phyloP scores from a whole-genome alignment of 2,797 vertebrate species.

The Trematomus bernacchii region DNA sequence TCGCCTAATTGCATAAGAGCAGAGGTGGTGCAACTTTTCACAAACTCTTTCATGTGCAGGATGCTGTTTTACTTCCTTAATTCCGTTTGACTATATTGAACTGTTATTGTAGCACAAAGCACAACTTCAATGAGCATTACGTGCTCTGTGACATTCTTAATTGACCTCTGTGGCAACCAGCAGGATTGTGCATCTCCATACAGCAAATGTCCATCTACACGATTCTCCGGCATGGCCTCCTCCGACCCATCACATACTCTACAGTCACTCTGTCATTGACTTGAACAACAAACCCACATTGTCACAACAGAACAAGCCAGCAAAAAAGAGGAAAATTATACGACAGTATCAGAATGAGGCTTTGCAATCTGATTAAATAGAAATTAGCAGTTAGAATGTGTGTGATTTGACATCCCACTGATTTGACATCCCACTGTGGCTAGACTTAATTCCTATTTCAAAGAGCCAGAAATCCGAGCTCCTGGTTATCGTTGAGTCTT shows the following conservation, averaged over 20 bases:
- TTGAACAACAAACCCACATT: background rate
- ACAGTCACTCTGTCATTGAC: background rate
- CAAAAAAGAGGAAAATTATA: background rate
- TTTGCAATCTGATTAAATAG: constrained; percentile 14
- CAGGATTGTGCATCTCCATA: background rate
- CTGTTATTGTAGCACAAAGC: background rate
- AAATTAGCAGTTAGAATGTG: constrained; percentile 8
- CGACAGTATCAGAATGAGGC: background rate
- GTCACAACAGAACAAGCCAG: constrained; percentile 4
- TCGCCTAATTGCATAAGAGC: background rate
- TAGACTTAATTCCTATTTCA: constrained; percentile 24
- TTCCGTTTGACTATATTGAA: background rate
- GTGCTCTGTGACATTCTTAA: background rate
- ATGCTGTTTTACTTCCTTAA: constrained; percentile 3
- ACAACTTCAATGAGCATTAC: background rate
- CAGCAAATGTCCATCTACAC: constrained; percentile 23
- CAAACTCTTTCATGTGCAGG: background rate
- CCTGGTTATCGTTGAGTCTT: constrained; percentile 24
- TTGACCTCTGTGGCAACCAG: constrained; percentile 6
- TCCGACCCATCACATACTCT: background rate
- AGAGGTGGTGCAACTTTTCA: background rate
- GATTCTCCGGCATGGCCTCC: background rate
- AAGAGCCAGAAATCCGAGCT: constrained; percentile 26
- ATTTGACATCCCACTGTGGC: constrained; percentile 17
- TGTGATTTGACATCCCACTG: constrained; percentile 10